phyloP scores from a whole-genome alignment of 2,113 vertebrate genomes.

The Ceuthmochares aereus region DNA sequence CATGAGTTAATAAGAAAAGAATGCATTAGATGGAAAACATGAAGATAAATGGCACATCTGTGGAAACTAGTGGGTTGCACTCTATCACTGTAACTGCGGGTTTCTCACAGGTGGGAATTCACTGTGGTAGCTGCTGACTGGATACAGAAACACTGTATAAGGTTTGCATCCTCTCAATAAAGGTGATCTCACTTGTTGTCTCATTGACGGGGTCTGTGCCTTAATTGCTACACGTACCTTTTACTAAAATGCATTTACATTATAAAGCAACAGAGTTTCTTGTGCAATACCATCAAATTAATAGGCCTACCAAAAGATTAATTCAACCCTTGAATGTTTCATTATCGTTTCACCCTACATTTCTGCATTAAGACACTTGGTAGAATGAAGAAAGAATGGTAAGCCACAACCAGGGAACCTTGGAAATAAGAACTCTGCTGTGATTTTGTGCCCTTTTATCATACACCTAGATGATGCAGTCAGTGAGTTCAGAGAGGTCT shows the following conservation, averaged over 20 bases:
- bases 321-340: not conserved
- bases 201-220: too few relatives aligned
- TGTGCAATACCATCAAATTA: not conserved
- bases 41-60: too few relatives aligned
- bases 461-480: accelerated
- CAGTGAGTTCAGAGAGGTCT: not conserved
- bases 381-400: not conserved
- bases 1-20: too few relatives aligned
- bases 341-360: not conserved
- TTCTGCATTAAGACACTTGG: not conserved
- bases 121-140: too few relatives aligned
- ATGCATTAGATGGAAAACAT: too few relatives aligned
- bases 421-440: not conserved
- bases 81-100: too few relatives aligned
- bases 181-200: too few relatives aligned
- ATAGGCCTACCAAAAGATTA: not conserved
- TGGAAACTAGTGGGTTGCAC: too few relatives aligned
- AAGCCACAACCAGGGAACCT: not conserved
- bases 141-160: too few relatives aligned
- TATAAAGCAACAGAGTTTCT: not conserved
- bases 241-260: not conserved
- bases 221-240: not conserved
- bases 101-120: too few relatives aligned
- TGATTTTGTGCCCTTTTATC: accelerated
- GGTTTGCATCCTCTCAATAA: too few relatives aligned